Evolutionary conservation across 2,113 vertebrate genomes (phyloP), one percentile per base, ranked within the genome.

Genomic region (Scatophagus argus): DNA sequence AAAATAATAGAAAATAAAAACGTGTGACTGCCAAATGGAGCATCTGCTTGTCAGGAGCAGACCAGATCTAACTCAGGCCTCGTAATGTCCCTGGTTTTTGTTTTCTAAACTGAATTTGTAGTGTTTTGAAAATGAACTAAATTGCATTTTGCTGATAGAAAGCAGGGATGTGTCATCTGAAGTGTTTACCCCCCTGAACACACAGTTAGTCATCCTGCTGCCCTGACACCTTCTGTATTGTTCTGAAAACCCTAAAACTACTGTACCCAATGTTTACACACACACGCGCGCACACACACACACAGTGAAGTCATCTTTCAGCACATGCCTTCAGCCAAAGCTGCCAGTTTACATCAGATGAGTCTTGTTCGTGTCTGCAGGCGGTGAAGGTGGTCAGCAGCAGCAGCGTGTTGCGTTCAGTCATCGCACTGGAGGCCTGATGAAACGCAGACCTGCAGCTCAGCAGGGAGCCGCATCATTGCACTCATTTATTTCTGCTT

Each of bases 401-500:
- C 55, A 27, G 47, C 14, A 11, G 52, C 0, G 41, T 32, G 67
- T 25, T n/a, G 52, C 9, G 44, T 60, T 36, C 25, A 43, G 32
- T 63, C 19, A 11, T 21, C 41, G 27, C 11, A 51, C 72, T 11
- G n/a, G 36, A 21, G 51, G 65, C 25, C 34, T 8, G 27, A 29
- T 64, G 65, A 58, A 52, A 56, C 74, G 59, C 71, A 12, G 63
- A 56, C 43, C 51, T 52, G 17, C 44, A 63, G 72, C 62, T 55
- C 36, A 74, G 46, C 70, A 34, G 60, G 31, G 51, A 64, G n/a
- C 25, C 1, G 17, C 65, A 49, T 58, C 79, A 69, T 58, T 69
- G 64, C 64, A 13, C 64, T 75, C 65, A 70, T 82, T 82, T 64
- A 75, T 75, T 76, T 43, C 58, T 56, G 8, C 51, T 75, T 49